phyloP scores from a whole-genome alignment of 2,888 invertebrate genomes.

The Quadroppia sp. region DNA sequence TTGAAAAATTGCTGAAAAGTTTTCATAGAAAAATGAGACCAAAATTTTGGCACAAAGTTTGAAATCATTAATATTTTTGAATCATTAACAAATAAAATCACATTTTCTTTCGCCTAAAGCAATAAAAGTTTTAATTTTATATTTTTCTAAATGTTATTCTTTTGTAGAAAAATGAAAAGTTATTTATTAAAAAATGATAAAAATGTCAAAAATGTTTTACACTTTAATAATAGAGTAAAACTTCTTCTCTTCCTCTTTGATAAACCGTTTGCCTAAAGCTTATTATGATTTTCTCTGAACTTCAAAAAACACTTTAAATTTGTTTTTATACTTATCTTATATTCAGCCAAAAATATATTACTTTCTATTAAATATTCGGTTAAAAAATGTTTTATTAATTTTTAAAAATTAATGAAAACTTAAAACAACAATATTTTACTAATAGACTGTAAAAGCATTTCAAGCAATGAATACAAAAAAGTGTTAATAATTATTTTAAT shows the following conservation, averaged over 20 bases:
- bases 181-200: constrained; percentile 25
- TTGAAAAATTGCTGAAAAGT: too few species aligned
- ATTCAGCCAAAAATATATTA: not conserved
- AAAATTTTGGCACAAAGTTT: too few species aligned
- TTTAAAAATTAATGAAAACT: too few species aligned
- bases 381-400: not conserved
- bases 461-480: too few species aligned
- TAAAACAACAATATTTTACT: too few species aligned
- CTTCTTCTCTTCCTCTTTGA: constrained; percentile 14
- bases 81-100: not conserved
- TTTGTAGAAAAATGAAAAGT: not conserved
- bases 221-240: constrained; percentile 10
- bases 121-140: constrained; percentile 20
- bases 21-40: too few species aligned
- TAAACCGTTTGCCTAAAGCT: constrained; percentile 27
- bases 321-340: not conserved
- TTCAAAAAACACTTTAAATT: constrained; percentile 18
- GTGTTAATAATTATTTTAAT: too few species aligned
- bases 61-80: not conserved
- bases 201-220: constrained; percentile 21
- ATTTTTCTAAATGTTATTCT: constrained; percentile 16
- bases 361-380: not conserved
- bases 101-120: not conserved
- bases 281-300: not conserved
- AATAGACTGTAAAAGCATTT: too few species aligned